Evolutionary conservation across 2,888 invertebrate species (phyloP).

Genomic region (Tinea trinotella): DNA sequence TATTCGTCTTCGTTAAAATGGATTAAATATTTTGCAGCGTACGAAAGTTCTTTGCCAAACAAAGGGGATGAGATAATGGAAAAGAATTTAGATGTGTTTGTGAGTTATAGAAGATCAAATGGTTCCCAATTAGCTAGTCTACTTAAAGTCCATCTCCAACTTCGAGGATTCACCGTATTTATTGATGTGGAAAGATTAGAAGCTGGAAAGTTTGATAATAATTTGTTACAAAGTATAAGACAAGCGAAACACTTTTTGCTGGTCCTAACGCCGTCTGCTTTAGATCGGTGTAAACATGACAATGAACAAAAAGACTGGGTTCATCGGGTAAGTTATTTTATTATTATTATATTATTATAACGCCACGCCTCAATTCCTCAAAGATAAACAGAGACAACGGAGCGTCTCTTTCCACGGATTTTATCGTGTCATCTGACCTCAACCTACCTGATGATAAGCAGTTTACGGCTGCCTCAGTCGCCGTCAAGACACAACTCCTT

Average conservation of each 20-base stretch:
- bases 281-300: conserved; percentile 95
- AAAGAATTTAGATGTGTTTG: conserved; percentile 96
- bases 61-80: conserved; percentile 84
- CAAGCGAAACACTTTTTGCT: conserved; percentile 97
- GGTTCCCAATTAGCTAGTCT: conserved; percentile 97
- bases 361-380: no score
- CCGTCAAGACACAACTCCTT: no score
- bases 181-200: conserved; percentile 98
- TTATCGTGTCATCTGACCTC: no score
- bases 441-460: no score
- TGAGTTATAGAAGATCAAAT: conserved; percentile 96
- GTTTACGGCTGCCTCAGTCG: no score
- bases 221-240: conserved; percentile 94
- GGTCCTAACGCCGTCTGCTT: conserved; percentile 94
- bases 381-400: no score
- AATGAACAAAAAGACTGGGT: conserved; percentile 98
- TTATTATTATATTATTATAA: no score
- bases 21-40: conserved; percentile 49
- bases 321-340: conserved; percentile 85
- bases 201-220: conserved; percentile 99
- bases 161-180: conserved; percentile 96
- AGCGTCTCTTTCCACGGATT: no score
- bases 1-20: neutral
- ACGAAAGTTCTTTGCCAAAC: conserved; percentile 76
- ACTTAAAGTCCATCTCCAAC: conserved; percentile 96